Evolutionary conservation across 1,140 invertebrate genomes (phyloP).

Genomic region (Pectinophora gossypiella): DNA sequence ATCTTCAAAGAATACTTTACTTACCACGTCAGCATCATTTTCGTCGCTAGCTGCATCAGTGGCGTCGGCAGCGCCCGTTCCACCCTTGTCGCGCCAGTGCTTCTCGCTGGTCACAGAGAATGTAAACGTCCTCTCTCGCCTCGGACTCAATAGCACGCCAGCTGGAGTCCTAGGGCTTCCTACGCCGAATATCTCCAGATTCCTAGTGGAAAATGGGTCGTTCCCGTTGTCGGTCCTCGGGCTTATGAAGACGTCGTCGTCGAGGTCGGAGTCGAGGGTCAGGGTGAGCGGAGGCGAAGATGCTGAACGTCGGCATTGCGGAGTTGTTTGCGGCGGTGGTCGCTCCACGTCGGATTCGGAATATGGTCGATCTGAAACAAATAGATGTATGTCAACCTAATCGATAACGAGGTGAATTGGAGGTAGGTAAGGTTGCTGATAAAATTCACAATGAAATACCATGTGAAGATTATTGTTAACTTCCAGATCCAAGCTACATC

Average conservation of each 20-base stretch:
- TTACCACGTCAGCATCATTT: constrained; percentile 50
- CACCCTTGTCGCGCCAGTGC: constrained; percentile 64
- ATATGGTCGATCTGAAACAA: constrained; percentile 52
- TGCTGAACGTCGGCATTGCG: constrained; percentile 46
- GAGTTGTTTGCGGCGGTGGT: constrained; percentile 16
- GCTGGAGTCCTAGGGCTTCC: constrained; percentile 51
- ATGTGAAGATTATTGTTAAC: too few relatives aligned
- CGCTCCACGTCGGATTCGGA: constrained; percentile 57
- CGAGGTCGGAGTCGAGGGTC: constrained; percentile 49
- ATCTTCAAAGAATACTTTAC: too few relatives aligned
- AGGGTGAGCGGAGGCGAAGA: constrained; percentile 52
- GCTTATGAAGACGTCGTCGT: constrained; percentile 59
- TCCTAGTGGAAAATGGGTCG: constrained; percentile 53
- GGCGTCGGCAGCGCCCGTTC: constrained; percentile 58
- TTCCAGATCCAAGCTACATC: background rate
- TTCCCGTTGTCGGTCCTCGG: constrained; percentile 48
- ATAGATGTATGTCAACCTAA: too few relatives aligned
- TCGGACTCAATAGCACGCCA: constrained; percentile 53
- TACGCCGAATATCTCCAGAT: constrained; percentile 58
- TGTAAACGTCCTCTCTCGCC: constrained; percentile 53
- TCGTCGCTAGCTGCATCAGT: constrained; percentile 39
- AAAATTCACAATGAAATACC: too few relatives aligned
- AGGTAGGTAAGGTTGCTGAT: too few relatives aligned
- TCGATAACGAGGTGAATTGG: too few relatives aligned
- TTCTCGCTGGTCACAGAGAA: constrained; percentile 61